Percentiles rank a stretch among this genome's conserved stretches.
Evolutionary conservation across 2,113 vertebrate genomes (phyloP).

Genomic region (Neofelis nebulosa): DNA sequence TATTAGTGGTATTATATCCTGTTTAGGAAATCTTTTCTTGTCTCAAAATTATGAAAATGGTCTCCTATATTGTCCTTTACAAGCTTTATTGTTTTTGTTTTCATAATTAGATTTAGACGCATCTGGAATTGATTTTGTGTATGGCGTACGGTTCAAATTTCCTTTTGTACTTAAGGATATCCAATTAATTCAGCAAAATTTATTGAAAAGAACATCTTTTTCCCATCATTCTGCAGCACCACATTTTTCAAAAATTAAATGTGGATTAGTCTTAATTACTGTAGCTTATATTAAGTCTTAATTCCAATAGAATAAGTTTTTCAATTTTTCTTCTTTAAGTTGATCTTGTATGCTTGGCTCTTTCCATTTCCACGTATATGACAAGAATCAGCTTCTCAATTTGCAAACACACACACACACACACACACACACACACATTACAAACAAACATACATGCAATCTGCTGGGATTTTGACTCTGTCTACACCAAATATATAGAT

Average conservation of each 20-base stretch:
- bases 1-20: background rate
- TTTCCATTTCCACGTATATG: background rate
- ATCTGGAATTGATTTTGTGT: background rate
- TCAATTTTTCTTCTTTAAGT: background rate
- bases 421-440: background rate
- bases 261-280: background rate
- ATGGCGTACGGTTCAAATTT: background rate
- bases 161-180: slow-evolving; percentile 19
- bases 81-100: background rate
- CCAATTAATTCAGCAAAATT: background rate
- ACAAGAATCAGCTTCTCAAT: background rate
- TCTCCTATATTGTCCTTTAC: background rate
- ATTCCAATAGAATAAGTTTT: background rate
- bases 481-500: background rate
- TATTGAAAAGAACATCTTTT: background rate
- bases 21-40: background rate
- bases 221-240: background rate
- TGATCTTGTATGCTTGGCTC: background rate
- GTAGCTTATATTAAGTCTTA: background rate
- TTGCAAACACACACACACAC: background rate
- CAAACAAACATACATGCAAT: background rate
- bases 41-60: background rate
- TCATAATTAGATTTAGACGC: slow-evolving; percentile 25
- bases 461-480: background rate
- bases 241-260: background rate